phyloP scores from a whole-genome alignment of 2,113 vertebrate species.

The Syrrhaptes paradoxus region DNA sequence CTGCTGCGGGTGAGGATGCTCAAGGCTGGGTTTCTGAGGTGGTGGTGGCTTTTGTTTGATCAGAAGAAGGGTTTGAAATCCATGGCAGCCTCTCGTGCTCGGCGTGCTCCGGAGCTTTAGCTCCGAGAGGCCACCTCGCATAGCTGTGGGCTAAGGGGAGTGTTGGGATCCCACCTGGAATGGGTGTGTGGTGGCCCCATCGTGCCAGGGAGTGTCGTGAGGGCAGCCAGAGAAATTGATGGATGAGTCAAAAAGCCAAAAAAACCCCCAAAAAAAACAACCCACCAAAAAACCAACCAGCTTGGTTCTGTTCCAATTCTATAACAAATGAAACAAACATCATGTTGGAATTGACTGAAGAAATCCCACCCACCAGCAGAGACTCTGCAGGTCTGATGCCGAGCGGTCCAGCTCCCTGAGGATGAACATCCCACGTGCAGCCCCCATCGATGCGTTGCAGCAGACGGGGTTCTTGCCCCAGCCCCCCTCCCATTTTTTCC shows the following conservation, averaged over 20 bases:
- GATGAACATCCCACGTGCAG: not conserved
- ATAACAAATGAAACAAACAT: not conserved
- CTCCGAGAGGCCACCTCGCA: fast-evolving
- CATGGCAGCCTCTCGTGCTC: not conserved
- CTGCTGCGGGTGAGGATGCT: not conserved
- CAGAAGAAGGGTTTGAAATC: not conserved
- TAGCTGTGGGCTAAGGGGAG: fast-evolving
- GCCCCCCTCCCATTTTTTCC: no score
- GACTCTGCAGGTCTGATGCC: not conserved
- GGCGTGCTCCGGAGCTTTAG: fast-evolving
- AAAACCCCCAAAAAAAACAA: not conserved
- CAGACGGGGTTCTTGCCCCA: not conserved
- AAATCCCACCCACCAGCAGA: not conserved
- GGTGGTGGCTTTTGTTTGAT: not conserved
- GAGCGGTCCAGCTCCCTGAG: fast-evolving
- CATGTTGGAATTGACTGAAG: not conserved
- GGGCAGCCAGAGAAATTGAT: not conserved
- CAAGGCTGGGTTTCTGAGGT: not conserved
- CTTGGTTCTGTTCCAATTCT: not conserved
- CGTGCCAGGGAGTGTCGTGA: not conserved
- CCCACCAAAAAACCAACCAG: no score
- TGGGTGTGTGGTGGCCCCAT: not conserved
- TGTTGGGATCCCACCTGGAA: not conserved
- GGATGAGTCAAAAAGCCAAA: not conserved
- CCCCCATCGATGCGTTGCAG: fast-evolving